These are phyloP conservation scores for Callinectes sapidus DNA, from an alignment of 2,888 invertebrate species.

Conservation along the genomic window DNA sequence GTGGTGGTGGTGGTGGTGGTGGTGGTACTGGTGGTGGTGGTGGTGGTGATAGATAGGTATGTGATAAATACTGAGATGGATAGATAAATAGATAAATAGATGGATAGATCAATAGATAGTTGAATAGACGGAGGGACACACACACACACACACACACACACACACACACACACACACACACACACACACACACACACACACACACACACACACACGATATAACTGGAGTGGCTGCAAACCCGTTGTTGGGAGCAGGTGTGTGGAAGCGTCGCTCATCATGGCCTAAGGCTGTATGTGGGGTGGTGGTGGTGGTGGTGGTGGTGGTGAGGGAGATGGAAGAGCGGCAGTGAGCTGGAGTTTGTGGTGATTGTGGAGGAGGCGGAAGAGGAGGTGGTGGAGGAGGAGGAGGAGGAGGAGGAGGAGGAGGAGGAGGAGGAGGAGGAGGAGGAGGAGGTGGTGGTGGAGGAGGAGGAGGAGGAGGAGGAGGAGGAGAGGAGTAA, in stretches of 20 bases:
- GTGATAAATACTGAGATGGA: no score
- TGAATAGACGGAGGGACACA: background rate
- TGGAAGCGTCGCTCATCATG: background rate
- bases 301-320: background rate
- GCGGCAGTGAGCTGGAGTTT: background rate
- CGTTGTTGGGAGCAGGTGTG: conserved; percentile 16
- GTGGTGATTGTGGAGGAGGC: background rate
- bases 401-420: conserved; percentile 1
- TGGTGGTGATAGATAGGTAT: background rate
- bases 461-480: background rate
- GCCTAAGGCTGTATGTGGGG: background rate
- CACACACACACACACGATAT: conserved; percentile 4
- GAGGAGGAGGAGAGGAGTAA: no score
- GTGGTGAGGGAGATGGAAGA: background rate
- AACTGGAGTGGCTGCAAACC: background rate
- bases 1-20: background rate
- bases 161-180: conserved; percentile 25
- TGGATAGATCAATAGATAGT: background rate
- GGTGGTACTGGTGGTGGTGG: background rate
- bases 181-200: conserved; percentile 23
- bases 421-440: no score
- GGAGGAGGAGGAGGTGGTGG: background rate
- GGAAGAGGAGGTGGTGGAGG: background rate
- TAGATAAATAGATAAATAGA: background rate
- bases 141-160: conserved; percentile 23